phyloP scores from a whole-genome alignment of 2,888 invertebrate genomes.

The Allolobophora icterica region DNA sequence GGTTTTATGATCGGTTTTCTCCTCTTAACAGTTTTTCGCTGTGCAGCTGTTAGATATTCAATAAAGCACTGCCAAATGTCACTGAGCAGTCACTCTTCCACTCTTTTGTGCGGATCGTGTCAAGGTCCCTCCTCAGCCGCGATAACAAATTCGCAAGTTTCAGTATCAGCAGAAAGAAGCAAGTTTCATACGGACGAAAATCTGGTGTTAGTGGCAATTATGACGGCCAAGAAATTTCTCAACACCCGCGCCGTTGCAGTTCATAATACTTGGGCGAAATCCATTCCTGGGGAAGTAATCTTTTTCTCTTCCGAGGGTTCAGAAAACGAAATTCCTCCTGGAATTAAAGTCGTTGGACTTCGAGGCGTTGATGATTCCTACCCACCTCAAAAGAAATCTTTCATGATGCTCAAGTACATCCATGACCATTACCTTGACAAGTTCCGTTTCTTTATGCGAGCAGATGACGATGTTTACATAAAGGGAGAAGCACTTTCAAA shows the following conservation, averaged over 20 bases:
- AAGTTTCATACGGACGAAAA: not conserved
- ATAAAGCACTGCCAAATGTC: too few relatives aligned
- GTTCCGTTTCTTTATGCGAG: conserved; percentile 96
- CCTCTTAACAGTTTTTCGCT: too few relatives aligned
- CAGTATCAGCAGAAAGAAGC: too few relatives aligned
- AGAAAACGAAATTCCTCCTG: conserved; percentile 67
- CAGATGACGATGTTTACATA: conserved; percentile 97
- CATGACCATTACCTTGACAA: conserved; percentile 84
- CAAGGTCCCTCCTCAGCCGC: too few relatives aligned
- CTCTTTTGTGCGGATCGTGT: too few relatives aligned
- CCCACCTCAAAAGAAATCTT: conserved; percentile 98
- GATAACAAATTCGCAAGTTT: too few relatives aligned
- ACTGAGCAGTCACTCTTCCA: too few relatives aligned
- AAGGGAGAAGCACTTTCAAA: conserved; percentile 83
- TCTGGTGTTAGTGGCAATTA: conserved; percentile 77
- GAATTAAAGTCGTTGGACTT: conserved; percentile 76
- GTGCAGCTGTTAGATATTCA: too few relatives aligned
- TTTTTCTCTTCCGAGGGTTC: conserved; percentile 77
- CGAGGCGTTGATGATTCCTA: conserved; percentile 90
- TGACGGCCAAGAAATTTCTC: conserved; percentile 94
- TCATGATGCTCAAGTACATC: conserved; percentile 89
- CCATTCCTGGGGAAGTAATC: conserved; percentile 85
- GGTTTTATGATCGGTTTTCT: too few relatives aligned
- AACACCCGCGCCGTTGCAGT: conserved; percentile 87
- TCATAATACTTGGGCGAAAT: conserved; percentile 90